Evolutionary conservation across 2,797 vertebrate species (phyloP).

Genomic region (Thalassophryne amazonica): DNA sequence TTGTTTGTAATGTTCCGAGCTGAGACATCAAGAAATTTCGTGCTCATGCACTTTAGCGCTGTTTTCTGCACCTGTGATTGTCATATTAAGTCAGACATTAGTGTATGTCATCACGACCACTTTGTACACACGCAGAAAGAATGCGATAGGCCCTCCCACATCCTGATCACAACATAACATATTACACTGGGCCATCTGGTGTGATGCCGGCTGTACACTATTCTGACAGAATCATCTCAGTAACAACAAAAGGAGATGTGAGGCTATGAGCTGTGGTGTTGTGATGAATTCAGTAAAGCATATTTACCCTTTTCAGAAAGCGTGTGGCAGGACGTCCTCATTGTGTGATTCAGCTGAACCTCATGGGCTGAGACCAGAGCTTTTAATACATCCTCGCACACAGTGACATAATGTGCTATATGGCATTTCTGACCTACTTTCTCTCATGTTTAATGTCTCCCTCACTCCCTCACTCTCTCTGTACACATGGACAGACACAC

Average conservation of each 20-base stretch:
- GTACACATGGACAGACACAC: slow-evolving; percentile 11
- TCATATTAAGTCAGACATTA: no score
- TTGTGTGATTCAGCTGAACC: slow-evolving; percentile 23
- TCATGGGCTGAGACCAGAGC: slow-evolving; percentile 29
- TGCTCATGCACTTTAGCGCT: no score
- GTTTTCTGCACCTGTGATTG: no score
- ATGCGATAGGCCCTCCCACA: no score
- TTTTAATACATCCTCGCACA: slow-evolving; percentile 25
- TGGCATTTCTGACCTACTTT: slow-evolving; percentile 66
- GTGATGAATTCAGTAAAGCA: not conserved
- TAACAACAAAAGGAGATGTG: not conserved
- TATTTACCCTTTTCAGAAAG: not conserved
- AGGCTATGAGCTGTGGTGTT: not conserved
- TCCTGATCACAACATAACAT: no score
- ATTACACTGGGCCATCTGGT: no score
- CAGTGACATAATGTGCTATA: slow-evolving; percentile 52
- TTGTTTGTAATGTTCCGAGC: no score
- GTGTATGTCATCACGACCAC: no score
- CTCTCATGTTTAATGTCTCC: slow-evolving; percentile 45
- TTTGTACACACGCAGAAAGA: no score
- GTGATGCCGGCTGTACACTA: no score
- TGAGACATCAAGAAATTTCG: no score
- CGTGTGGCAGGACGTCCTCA: not conserved
- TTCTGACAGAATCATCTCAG: not conserved
- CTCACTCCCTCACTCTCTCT: slow-evolving; percentile 9